Conservation (phyloP, 2,113 vertebrate species). For the Numenius arquata region DNA sequence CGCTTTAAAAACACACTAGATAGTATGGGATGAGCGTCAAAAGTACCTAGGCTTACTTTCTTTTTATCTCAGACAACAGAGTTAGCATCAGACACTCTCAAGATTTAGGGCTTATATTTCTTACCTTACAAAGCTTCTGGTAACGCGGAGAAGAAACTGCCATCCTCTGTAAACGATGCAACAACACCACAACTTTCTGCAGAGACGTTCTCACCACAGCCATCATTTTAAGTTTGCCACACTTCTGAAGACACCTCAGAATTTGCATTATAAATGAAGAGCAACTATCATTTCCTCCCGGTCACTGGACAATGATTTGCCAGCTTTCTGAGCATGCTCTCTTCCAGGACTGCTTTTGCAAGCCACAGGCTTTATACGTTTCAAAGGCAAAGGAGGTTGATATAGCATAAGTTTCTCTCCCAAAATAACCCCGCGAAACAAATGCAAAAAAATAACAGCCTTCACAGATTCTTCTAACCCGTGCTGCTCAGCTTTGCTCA, state of each 20-base stretch:
- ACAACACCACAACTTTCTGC: slow-evolving; percentile 99
- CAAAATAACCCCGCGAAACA: neutral
- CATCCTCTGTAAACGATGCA: slow-evolving; percentile 99
- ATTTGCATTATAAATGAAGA: slow-evolving; percentile 97
- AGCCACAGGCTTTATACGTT: slow-evolving; percentile 65
- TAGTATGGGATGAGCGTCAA: neutral
- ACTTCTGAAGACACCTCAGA: slow-evolving; percentile 90
- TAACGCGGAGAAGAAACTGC: slow-evolving; percentile 98
- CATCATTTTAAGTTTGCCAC: slow-evolving; percentile 99
- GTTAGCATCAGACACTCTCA: neutral
- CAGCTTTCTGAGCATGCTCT: slow-evolving; percentile 84
- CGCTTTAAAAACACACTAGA: neutral
- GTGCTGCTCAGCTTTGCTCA: slow-evolving; percentile 42
- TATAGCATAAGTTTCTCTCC: slow-evolving; percentile 74
- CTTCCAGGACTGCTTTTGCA: slow-evolving; percentile 71
- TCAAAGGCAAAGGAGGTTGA: slow-evolving; percentile 65
- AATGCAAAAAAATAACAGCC: slow-evolving; percentile 34
- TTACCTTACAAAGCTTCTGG: slow-evolving; percentile 98
- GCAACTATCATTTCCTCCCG: slow-evolving; percentile 83
- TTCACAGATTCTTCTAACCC: slow-evolving; percentile 13
- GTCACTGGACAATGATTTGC: slow-evolving; percentile 84
- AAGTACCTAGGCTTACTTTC: neutral
- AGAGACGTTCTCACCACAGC: slow-evolving; percentile 98
- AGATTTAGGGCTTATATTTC: slow-evolving; percentile 34
- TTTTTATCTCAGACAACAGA: neutral